Evolutionary conservation across 1,140 invertebrate genomes (phyloP), one percentile per base, ranked within the genome.

Genomic region (Anastrepha obliqua): DNA sequence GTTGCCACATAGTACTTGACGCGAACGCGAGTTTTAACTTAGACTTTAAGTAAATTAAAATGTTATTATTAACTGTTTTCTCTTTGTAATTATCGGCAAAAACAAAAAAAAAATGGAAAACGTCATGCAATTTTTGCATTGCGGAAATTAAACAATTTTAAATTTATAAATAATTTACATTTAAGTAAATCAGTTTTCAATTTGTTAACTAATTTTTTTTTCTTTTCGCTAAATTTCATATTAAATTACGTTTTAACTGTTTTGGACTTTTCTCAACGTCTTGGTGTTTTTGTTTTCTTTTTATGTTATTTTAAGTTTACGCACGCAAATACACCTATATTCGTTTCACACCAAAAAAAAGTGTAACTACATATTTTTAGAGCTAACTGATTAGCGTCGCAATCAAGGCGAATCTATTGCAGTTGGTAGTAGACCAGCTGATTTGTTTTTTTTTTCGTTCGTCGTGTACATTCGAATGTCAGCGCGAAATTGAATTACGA

Each of bases 201-300:
- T 81, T 81, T 81, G 74, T 81, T 81, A 81, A 81, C 74, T 81
- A 81, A 55, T 55, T 81, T 81, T 81, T 51, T 81, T 55, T 58
- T 20, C 74, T 81, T 81, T 81, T 81, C 47, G 74, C 74, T 81
- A 81, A 81, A 15, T 81, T 81, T 81, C 17, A 55, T 55, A 55
- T 55, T 55, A 81, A 55, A 74, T 74, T 47, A 74, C 15, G 15
- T 81, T 81, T 81, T 20, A 81, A 29, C 4, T 29, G 47, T 55
- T 81, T 78, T 51, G 47, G 74, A 55, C 13, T n/a, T 1, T 17
- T 42, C 44, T 55, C 47, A 55, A 81, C 74, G 74, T 81, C 74
- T 81, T 74, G 70, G 0, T 29, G 29, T 29, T 29, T 29, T 29
- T 29, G 0, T 29, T 29, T 29, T 29, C 1, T 29, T 29, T 29